These are phyloP conservation scores for Bradypodion pumilum DNA, from an alignment of 2,797 vertebrate genomes.

Conservation along the genomic window DNA sequence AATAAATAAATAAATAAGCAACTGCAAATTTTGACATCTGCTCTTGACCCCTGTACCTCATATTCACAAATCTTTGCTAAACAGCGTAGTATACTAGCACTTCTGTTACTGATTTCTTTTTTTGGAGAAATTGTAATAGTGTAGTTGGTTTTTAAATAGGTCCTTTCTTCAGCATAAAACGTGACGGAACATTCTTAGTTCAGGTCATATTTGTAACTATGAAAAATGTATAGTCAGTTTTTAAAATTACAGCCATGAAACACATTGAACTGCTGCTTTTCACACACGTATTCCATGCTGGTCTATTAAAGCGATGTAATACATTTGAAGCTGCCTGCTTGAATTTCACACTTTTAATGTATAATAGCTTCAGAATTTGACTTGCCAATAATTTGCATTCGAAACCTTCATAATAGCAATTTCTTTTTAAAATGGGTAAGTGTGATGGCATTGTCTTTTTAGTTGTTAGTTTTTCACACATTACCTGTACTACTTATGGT, in stretches of 20 bases:
- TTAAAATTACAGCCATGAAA: background rate
- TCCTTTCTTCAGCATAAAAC: constrained; percentile 22
- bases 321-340: background rate
- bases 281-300: background rate
- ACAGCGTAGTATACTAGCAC: too few species aligned
- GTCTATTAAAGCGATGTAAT: background rate
- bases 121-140: constrained; percentile 2
- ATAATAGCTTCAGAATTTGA: background rate
- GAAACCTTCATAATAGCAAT: background rate
- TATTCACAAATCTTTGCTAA: too few species aligned
- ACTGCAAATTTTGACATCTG: too few species aligned
- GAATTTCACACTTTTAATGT: background rate
- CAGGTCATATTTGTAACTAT: background rate
- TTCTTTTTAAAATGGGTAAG: background rate
- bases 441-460: background rate
- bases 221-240: background rate
- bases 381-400: background rate
- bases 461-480: background rate
- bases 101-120: too few species aligned
- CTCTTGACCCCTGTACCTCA: too few species aligned
- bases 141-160: background rate
- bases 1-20: too few species aligned
- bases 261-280: background rate
- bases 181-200: constrained; percentile 4
- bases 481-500: background rate